A percentile compares a stretch with the other conserved stretches of the same genome.
Evolutionary conservation across 2,113 vertebrate species (phyloP).

Genomic region (Arenaria interpres): DNA sequence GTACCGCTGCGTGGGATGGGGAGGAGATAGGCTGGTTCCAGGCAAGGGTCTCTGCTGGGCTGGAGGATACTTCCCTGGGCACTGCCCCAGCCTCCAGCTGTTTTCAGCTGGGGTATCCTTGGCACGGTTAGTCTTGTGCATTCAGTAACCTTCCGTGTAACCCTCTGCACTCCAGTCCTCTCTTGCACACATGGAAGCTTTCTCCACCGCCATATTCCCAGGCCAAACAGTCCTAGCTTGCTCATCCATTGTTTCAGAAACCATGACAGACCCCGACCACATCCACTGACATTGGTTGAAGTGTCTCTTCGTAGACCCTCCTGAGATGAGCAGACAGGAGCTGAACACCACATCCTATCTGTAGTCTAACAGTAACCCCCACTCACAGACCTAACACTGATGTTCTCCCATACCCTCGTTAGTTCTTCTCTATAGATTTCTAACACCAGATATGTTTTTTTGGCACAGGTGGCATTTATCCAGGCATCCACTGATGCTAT

Average conservation of each 20-base stretch:
- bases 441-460: not conserved
- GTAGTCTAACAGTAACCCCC: not conserved
- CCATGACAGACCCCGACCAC: not conserved
- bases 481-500: not conserved
- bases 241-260: not conserved
- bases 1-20: not conserved
- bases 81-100: not conserved
- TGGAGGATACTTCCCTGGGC: not conserved
- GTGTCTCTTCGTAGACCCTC: not conserved
- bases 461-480: not conserved
- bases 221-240: not conserved
- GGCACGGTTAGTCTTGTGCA: fast-evolving
- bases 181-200: not conserved
- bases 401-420: not conserved
- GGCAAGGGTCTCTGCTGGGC: not conserved
- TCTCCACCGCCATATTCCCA: not conserved
- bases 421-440: not conserved
- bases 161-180: not conserved
- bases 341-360: not conserved
- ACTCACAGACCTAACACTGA: fast-evolving
- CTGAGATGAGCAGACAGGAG: not conserved
- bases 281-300: not conserved
- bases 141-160: not conserved
- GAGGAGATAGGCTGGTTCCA: not conserved
- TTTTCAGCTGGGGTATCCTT: not conserved